Evolutionary conservation across 2,113 vertebrate genomes (phyloP), one percentile per base, ranked within the genome.

Genomic region (Leptodactylus fuscus): DNA sequence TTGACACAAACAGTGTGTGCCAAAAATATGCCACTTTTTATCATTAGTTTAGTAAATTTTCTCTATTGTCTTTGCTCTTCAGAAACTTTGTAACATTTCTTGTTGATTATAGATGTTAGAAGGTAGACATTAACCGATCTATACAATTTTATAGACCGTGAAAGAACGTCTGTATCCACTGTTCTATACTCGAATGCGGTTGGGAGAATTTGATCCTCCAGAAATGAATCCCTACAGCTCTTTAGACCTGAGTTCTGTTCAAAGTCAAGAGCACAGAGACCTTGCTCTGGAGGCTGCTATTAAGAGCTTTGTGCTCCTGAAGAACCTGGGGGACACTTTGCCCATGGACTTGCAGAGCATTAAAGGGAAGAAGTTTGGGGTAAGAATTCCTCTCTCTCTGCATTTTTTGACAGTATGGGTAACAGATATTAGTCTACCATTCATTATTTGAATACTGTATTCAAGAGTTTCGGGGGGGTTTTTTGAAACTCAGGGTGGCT

Each of bases 231-330:
- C 91, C 5, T 92, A 92, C 88, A 91, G 81, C 1, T 0, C 78
- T 10, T 87, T 93, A 82, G 67, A 88, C 73, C 67, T 89, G 16
- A 87, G 85, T 0, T 8, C 67, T 0, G 90, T 93, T 86, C 91
- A 92, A 87, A 92, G 87, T 60, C 87, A 88, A 0, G 87, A 89
- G 48, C 92, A 93, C 78, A 88, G 60, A 8, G 87, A 86, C 78
- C 90, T 93, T 10, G 88, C 92, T 0, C 78, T 91, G 80, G 89
- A 92, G 75, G 91, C 92, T 18, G 91, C 92, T 20, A 1, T 92
- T 83, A 90, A 90, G 88, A 91, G 90, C 87, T 91, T 93, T 0
- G 91, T 93, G 38, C 89, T 93, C 87, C 90, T 93, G 70, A 93
- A 93, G 84, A 93, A 93, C 0, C 1, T 3, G 1, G 2, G 0